Conservation (phyloP, 2,888 invertebrate genomes). For the Pediacus dermestoides region DNA sequence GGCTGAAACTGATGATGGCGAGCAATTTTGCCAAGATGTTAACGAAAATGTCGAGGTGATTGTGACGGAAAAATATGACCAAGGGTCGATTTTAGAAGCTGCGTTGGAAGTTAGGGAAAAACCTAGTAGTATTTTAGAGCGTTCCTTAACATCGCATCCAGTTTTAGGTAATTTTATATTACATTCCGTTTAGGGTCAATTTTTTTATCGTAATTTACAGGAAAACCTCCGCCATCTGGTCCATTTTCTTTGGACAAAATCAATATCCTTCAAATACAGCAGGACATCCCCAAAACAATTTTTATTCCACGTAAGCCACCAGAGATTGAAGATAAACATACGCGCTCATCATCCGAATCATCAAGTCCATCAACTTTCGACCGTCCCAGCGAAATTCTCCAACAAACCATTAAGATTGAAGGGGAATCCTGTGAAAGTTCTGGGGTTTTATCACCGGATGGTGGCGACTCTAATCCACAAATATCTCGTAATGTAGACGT, state of each 20-base stretch:
- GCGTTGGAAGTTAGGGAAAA: conserved; percentile 42
- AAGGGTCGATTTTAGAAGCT: conserved; percentile 44
- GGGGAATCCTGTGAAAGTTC: conserved; percentile 31
- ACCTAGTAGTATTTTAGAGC: conserved; percentile 45
- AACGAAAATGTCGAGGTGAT: conserved; percentile 37
- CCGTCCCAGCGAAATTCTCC: conserved; percentile 36
- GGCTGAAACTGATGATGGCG: conserved; percentile 17
- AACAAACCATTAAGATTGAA: conserved; percentile 38
- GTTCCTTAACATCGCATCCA: conserved; percentile 43
- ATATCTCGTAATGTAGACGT: neutral
- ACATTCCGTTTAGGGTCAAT: conserved; percentile 17
- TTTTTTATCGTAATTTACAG: conserved; percentile 19
- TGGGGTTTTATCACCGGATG: conserved; percentile 14
- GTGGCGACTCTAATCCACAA: neutral
- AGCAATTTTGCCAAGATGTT: conserved; percentile 21
- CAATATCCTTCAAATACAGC: conserved; percentile 21
- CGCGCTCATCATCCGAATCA: conserved; percentile 29
- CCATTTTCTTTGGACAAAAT: conserved; percentile 28
- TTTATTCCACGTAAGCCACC: conserved; percentile 39
- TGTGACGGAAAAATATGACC: conserved; percentile 30
- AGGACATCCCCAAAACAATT: conserved; percentile 36
- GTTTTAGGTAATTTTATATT: conserved; percentile 25
- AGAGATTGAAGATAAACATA: conserved; percentile 27
- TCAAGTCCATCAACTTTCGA: conserved; percentile 37
- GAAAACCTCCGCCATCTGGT: conserved; percentile 34